Conservation (phyloP, 2,797 vertebrate species). For the Eupleurogrammus muticus region DNA sequence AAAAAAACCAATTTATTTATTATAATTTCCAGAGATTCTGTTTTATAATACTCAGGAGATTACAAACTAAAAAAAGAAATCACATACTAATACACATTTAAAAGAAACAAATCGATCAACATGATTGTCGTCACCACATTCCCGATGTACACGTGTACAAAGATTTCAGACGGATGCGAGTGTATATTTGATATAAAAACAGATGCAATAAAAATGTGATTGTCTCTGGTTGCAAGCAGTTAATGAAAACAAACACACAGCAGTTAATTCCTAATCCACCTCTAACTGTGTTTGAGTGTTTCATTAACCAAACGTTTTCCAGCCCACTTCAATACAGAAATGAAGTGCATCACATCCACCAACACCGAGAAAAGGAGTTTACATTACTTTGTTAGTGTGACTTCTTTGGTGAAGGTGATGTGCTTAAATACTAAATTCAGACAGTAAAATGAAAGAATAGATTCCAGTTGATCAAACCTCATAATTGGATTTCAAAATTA, state of each 20-base stretch:
- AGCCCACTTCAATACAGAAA: not conserved
- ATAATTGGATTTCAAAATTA: not conserved
- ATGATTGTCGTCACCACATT: constrained; percentile 63
- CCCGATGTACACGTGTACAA: constrained; percentile 32
- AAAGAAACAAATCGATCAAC: constrained; percentile 40
- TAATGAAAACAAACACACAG: constrained; percentile 21
- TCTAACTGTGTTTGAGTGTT: not conserved
- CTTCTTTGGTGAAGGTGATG: not conserved
- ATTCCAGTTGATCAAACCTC: not conserved
- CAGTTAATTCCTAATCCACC: not conserved
- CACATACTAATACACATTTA: constrained; percentile 39
- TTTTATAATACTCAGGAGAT: constrained; percentile 43
- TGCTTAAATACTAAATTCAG: not conserved
- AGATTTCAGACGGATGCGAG: constrained; percentile 23
- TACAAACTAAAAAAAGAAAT: constrained; percentile 30
- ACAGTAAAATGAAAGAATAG: not conserved
- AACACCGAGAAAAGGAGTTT: not conserved
- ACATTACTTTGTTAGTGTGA: not conserved
- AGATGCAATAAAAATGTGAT: constrained; percentile 51
- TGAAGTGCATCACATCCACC: not conserved
- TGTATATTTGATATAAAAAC: constrained; percentile 48
- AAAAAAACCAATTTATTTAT: constrained; percentile 58
- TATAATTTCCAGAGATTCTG: constrained; percentile 42
- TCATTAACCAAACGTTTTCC: not conserved
- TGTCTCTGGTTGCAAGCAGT: constrained; percentile 49